Conservation (phyloP, 2,113 vertebrate species). For the Epinephelus moara region DNA sequence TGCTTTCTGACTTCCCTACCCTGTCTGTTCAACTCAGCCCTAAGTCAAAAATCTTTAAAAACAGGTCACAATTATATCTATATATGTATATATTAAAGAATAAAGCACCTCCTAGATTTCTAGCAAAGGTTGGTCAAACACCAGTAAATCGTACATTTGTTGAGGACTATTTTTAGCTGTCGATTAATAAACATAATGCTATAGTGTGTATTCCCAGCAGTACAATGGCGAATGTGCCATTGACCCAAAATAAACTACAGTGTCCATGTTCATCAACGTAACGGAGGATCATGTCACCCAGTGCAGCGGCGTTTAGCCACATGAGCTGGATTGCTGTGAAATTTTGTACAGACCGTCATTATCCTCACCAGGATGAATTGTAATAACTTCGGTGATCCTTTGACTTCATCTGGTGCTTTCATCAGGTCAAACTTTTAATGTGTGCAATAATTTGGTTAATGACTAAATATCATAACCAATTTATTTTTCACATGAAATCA, state of each 20-base stretch:
- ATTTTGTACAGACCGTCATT: not conserved
- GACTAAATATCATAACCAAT: not conserved
- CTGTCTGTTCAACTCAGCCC: not conserved
- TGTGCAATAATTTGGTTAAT: not conserved
- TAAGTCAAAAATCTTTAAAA: not conserved
- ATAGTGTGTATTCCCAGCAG: not conserved
- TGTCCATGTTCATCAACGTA: not conserved
- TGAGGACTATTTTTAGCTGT: not conserved
- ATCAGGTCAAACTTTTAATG: not conserved
- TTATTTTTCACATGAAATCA: too few relatives aligned
- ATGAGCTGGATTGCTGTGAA: not conserved
- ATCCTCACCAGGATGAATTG: not conserved
- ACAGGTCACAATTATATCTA: not conserved
- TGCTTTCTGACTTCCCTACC: not conserved
- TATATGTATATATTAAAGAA: too few relatives aligned
- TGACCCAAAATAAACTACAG: not conserved
- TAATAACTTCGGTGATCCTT: not conserved
- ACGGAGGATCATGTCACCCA: not conserved
- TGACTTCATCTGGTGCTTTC: not conserved
- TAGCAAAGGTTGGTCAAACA: slow-evolving; percentile 3
- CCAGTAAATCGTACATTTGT: not conserved
- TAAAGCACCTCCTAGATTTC: not conserved
- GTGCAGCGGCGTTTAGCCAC: not conserved
- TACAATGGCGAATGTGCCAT: not conserved
- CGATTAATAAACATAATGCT: not conserved